Evolutionary conservation across 2,113 vertebrate species (phyloP), one percentile per base, ranked within the genome.

Genomic region (Pseudorasbora parva): DNA sequence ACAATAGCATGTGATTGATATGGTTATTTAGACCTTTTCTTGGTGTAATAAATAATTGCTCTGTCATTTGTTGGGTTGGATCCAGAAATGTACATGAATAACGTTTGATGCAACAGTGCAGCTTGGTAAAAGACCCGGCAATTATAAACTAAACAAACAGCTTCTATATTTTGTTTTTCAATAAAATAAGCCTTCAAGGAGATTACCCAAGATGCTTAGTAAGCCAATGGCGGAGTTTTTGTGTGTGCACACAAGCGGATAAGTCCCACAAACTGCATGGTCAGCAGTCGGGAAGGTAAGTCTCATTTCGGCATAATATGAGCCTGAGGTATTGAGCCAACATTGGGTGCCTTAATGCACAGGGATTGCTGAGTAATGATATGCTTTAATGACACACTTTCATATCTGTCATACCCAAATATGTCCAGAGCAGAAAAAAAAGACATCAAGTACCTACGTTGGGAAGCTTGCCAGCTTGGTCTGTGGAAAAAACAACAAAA

Each of bases 201-300:
- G 57, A 86, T 68, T 56, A 41, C 56, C 64, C 45, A 76, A 43
- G 43, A 57, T 51, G 78, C 82, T 78, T 74, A 76, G 69, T 81
- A 75, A 81, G 54, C 45, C 11, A 78, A 69, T 71, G 30, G 45
- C 47, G 15, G 43, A 56, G 62, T 82, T 78, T 68, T 47, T 51
- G 41, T n/a, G 12, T 11, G 14, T 21, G 4, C 62, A 25, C 51
- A 60, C 68, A 60, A 17, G 30, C 17, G 8, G 11, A 15, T 25
- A 75, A 69, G 45, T 81, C 43, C 59, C 30, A 76, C 41, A 56
- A 62, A 23, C 66, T 27, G 75, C 66, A 79, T 10, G 14, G 15
- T 59, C 68, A 82, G 57, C 66, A 82, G 49, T 45, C 5, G 9
- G 72, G 37, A 66, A 82, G 49, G 14, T 5, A 54, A 57, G 47